phyloP scores from a whole-genome alignment of 2,113 vertebrate species.

The Alethe diademata region DNA sequence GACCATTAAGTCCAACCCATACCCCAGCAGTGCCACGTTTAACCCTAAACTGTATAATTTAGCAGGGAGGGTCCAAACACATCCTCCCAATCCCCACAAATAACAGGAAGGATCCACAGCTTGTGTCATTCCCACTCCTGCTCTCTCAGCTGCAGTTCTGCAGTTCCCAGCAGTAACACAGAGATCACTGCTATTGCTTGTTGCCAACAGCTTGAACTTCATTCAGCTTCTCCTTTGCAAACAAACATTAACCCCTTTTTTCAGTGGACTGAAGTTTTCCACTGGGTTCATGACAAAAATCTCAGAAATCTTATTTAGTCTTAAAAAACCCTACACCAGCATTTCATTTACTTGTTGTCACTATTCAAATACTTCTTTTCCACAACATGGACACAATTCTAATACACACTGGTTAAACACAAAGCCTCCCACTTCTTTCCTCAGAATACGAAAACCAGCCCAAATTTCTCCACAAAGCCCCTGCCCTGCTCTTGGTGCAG shows the following conservation, averaged over 20 bases:
- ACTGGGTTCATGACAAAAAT: background rate
- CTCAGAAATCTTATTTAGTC: background rate
- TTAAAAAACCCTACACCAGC: background rate
- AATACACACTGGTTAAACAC: accelerated
- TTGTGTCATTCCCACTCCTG: background rate
- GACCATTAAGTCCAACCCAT: background rate
- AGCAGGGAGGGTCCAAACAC: background rate
- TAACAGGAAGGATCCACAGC: background rate
- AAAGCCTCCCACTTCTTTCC: background rate
- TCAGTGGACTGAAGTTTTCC: background rate
- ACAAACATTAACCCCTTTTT: background rate
- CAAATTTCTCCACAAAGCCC: background rate
- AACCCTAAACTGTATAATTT: background rate
- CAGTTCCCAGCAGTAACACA: background rate
- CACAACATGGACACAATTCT: accelerated
- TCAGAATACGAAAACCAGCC: background rate
- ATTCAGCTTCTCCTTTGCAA: background rate
- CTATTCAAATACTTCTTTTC: background rate
- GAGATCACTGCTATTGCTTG: background rate
- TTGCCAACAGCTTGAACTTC: background rate
- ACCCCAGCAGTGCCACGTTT: background rate
- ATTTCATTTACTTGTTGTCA: background rate
- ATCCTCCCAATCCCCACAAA: background rate
- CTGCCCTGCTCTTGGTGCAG: background rate
- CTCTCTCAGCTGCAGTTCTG: background rate